Evolutionary conservation across 1,140 invertebrate genomes (phyloP), one percentile per base, ranked within the genome.

Genomic region (Theocolax elegans): DNA sequence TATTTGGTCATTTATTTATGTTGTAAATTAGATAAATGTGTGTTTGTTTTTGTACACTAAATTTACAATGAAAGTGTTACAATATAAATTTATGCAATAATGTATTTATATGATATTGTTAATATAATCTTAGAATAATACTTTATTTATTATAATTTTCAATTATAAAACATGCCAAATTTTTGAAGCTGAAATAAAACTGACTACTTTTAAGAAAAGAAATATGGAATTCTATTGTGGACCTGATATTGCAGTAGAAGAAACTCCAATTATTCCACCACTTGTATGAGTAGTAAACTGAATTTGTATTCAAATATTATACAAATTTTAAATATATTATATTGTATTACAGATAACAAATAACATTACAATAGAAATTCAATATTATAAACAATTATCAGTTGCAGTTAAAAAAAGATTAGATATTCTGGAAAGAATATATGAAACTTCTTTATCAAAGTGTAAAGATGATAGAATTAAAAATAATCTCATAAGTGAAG

Each of bases 361-460:
- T 73, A 85, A 88, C 78, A 83, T 87, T 62, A 82, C 86, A 59
- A 86, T 88, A 75, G 90, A 92, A 80, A 90, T 91, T 87, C 84
- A 86, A 63, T 88, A 88, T 67, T 91, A 91, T 74, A 90, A 88
- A 73, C 81, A 89, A 62, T 75, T 90, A 44, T 90, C 91, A 10
- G 75, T 89, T 72, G 86, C 86, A 75, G 85, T 90, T 27, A 88
- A 89, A 71, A 85, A 88, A 74, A 81, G 85, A 63, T 67, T 86
- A 31, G 79, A 75, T 58, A 59, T 53, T 51, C 68, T 78, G 23
- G 71, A 72, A 68, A 62, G 21, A 40, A 25, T 23, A 10, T 71
- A 62, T 67, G 7, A 35, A 53, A 13, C 17, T 49, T 1, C 1
- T 19, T 13, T 25, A 35, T 9, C 35, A 29, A 53, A 51, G 2